Evolutionary conservation across 2,113 vertebrate genomes (phyloP), one percentile per base, ranked within the genome.

Genomic region (Ptychochromis oligacanthus): DNA sequence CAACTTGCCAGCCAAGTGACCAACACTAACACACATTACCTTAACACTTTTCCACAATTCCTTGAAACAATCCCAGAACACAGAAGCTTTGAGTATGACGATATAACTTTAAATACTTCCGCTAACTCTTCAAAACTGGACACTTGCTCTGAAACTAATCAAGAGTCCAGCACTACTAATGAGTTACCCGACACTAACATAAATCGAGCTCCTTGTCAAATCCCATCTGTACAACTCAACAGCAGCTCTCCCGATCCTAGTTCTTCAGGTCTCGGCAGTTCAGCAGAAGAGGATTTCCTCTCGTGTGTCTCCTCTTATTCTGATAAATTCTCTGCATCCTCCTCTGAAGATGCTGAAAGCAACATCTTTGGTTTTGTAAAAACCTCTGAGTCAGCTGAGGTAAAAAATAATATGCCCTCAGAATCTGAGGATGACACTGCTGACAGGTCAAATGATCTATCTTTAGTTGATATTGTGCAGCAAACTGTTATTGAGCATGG

Each of bases 221-320:
- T 60, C 11, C 24, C 40, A 1, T 31, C 79, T 2, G 46, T 17
- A 10, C 88, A 85, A 75, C 61, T 65, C 34, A 38, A 14, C 77
- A 88, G 46, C 83, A 55, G 56, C 79, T 93, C 92, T 31, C 79
- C 88, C 15, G 93, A 91, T 56, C 90, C 87, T 5, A 62, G 60
- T 14, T 90, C 91, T 1, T 94, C 92, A 2, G 94, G 87, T 22
- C 59, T 94, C 0, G 88, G 92, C 22, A 94, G 91, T 43, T 93
- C 87, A 9, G 82, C 83, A 1, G 93, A 93, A 34, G 91, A 94
- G 4, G 92, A 93, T 26, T 88, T 90, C 24, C 78, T 84, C 28
- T 92, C 90, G 17, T 89, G 90, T 7, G 20, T 89, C 52, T 94
- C 90, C 28, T 92, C 92, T 40, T 83, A 83, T 11, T 89, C 92